These are phyloP conservation scores for Actenoides lindsayi DNA, from an alignment of 2,113 vertebrate genomes.

Conservation along the genomic window DNA sequence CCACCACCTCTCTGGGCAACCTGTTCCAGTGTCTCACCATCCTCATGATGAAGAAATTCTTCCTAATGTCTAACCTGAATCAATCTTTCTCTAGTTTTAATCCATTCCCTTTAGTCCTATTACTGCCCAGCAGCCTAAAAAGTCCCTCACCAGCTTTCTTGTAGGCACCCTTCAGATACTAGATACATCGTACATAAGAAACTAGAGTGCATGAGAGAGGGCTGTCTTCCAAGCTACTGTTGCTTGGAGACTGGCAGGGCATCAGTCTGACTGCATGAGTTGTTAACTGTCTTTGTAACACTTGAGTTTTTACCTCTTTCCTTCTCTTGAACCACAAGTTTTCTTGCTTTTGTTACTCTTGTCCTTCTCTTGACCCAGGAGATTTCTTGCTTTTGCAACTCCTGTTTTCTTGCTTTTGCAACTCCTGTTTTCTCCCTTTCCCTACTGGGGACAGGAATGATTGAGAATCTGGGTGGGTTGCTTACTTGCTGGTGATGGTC, in stretches of 20 bases:
- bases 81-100: no score
- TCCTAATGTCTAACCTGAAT: no score
- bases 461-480: neutral
- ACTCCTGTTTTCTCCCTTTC: neutral
- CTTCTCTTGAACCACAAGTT: neutral
- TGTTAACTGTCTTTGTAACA: neutral
- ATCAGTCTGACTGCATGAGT: accelerated
- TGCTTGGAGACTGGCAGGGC: neutral
- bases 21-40: no score
- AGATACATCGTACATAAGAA: neutral
- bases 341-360: neutral
- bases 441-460: neutral
- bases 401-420: neutral
- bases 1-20: no score
- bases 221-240: neutral
- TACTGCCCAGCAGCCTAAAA: no score
- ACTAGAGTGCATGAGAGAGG: accelerated
- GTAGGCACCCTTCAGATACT: no score
- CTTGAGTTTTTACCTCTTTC: neutral
- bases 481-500: neutral
- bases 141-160: no score
- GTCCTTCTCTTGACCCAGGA: neutral
- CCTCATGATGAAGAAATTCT: no score
- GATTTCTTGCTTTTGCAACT: neutral
- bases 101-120: no score